Percentiles rank a stretch among this genome's conserved stretches.
Evolutionary conservation across 2,113 vertebrate species (phyloP).

Genomic region (Leucopsar rothschildi): DNA sequence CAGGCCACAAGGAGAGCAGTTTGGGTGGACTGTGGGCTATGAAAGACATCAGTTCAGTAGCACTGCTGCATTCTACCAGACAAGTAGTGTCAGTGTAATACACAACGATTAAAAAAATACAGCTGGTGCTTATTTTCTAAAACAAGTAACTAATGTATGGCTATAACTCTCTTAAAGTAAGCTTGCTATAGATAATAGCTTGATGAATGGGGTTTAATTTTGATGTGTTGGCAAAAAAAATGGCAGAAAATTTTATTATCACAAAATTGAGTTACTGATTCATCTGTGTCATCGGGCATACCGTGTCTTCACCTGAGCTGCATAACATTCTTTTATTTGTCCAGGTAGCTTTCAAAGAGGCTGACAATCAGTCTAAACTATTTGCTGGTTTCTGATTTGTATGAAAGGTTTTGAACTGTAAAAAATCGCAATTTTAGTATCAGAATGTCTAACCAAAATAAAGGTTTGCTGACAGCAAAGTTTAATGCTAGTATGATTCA

Average conservation of each 20-base stretch:
- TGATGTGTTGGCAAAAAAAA: neutral
- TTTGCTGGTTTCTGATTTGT: neutral
- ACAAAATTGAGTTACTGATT: neutral
- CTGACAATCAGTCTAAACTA: neutral
- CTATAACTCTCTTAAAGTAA: neutral
- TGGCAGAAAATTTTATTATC: neutral
- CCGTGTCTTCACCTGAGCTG: neutral
- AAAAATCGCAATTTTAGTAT: neutral
- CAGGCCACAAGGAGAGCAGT: neutral
- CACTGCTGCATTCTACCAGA: neutral
- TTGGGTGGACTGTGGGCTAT: neutral
- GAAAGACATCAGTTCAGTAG: neutral
- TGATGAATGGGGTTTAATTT: neutral
- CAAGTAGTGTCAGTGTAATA: neutral
- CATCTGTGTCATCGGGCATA: neutral
- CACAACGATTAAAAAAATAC: neutral
- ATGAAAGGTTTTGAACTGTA: neutral
- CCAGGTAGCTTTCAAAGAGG: neutral
- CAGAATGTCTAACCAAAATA: neutral
- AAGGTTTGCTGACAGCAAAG: neutral
- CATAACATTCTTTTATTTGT: neutral
- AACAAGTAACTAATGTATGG: neutral
- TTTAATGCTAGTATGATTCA: neutral
- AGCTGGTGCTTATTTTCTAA: neutral
- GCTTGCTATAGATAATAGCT: neutral